These are phyloP conservation scores for Drosophila maculinotata DNA, from an alignment of 2,888 invertebrate genomes.

Conservation along the genomic window DNA sequence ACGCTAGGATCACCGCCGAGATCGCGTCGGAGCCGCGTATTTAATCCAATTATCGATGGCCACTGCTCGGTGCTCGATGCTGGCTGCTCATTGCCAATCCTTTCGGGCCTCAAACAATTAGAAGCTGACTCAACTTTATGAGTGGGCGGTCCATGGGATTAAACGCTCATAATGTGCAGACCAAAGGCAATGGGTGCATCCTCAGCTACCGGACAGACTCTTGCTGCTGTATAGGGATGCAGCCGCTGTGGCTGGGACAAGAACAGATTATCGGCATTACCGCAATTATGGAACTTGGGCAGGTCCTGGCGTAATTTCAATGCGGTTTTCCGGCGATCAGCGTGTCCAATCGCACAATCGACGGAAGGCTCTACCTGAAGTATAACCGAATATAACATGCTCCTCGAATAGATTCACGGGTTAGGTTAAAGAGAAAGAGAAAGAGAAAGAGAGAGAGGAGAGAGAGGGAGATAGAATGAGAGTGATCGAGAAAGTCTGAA, in stretches of 20 bases:
- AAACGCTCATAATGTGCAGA: constrained; percentile 48
- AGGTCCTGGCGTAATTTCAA: constrained; percentile 76
- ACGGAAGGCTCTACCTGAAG: constrained; percentile 40
- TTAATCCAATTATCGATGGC: constrained; percentile 77
- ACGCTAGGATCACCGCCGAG: constrained; percentile 45
- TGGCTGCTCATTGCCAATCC: constrained; percentile 43
- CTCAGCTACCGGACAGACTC: constrained; percentile 28
- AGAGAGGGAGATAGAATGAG: too few species aligned
- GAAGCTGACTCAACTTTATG: constrained; percentile 65
- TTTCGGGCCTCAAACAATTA: constrained; percentile 60
- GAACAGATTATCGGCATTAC: constrained; percentile 80
- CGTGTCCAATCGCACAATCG: constrained; percentile 61
- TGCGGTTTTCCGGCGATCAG: constrained; percentile 73
- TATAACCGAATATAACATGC: background rate
- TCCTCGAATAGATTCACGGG: background rate
- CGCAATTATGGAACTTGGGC: constrained; percentile 80
- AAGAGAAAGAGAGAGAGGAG: too few species aligned
- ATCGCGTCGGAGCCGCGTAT: constrained; percentile 39
- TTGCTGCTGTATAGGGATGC: too few species aligned
- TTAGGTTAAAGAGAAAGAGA: background rate
- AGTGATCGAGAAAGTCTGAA: too few species aligned
- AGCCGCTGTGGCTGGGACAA: constrained; percentile 22
- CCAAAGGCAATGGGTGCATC: constrained; percentile 21
- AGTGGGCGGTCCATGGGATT: constrained; percentile 61
- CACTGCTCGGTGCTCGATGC: too few species aligned